Evolutionary conservation across 2,888 invertebrate genomes (phyloP), one percentile per base, ranked within the genome.

Genomic region (Pediacus dermestoides): DNA sequence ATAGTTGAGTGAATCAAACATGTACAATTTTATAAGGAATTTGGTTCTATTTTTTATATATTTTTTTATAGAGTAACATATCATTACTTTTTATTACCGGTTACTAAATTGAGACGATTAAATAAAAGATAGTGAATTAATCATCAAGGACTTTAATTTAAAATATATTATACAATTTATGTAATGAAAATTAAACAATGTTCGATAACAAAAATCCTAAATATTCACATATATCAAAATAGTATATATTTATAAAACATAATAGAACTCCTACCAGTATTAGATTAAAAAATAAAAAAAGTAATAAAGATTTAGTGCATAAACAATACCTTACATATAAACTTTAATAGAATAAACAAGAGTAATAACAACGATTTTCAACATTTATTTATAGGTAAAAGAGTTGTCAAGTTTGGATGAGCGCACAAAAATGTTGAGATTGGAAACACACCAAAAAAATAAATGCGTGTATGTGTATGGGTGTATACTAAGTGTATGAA

Each of bases 301-400:
- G n/a, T n/a, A n/a, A n/a, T n/a, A n/a, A 50, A 53, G 50, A 58
- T 60, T 57, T 56, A 59, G 57, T 60, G 57, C 57, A 59, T 60
- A 61, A 62, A 61, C 57, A 60, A 61, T 60, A 63, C 61, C 61
- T 58, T 63, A 62, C 54, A 61, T 42, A 64, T 64, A 65, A 66
- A 58, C 58, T 65, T 62, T 55, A 65, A 67, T 67, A 66, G 63
- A 66, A 67, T 66, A 68, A 67, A 67, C 64, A 68, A 64, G 64
- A 63, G 56, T 57, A 61, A 66, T 67, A 67, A 68, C 67, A 67
- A 67, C 64, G 60, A 62, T 57, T 53, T 55, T 56, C 55, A 67
- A 65, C 64, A 66, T 63, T 61, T 48, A 65, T 59, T 60, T 58
- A 57, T 56, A 53, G 44, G 48, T 38, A 35, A 48, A 50, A 35